Conservation (phyloP, 2,113 vertebrate genomes). For the Perognathus longimembris region DNA sequence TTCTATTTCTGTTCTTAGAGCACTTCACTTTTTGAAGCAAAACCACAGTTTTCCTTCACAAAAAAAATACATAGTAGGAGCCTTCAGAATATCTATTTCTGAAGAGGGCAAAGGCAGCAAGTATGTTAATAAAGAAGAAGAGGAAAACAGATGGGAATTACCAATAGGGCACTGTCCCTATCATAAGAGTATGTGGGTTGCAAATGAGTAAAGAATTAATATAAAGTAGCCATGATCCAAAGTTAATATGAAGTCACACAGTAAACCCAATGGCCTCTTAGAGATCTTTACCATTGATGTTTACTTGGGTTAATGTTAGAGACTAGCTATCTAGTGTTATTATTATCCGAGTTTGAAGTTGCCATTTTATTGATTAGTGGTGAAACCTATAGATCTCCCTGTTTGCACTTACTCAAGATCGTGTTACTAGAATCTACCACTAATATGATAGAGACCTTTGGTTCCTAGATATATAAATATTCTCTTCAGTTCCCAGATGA, state of each 20-base stretch:
- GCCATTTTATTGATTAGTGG: background rate
- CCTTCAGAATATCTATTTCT: constrained; percentile 14
- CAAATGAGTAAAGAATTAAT: background rate
- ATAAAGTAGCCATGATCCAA: background rate
- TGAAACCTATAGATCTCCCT: background rate
- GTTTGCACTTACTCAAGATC: background rate
- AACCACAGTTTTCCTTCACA: background rate
- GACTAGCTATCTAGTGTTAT: background rate
- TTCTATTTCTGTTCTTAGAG: constrained; percentile 43
- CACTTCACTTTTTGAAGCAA: constrained; percentile 19
- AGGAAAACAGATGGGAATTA: background rate
- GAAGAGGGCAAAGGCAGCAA: constrained; percentile 20
- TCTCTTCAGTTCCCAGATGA: background rate
- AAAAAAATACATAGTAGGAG: background rate
- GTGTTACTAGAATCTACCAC: background rate
- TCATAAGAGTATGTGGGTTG: background rate
- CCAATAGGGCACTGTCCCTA: background rate
- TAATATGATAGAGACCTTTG: background rate
- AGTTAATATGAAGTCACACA: background rate
- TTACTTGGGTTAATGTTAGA: background rate
- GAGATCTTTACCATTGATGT: background rate
- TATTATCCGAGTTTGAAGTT: background rate
- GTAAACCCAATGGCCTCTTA: background rate
- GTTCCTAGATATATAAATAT: background rate
- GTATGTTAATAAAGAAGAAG: background rate